Percentiles rank a stretch among this genome's conserved stretches.
Evolutionary conservation across 2,113 vertebrate genomes (phyloP).

Genomic region (Gopherus flavomarginatus): DNA sequence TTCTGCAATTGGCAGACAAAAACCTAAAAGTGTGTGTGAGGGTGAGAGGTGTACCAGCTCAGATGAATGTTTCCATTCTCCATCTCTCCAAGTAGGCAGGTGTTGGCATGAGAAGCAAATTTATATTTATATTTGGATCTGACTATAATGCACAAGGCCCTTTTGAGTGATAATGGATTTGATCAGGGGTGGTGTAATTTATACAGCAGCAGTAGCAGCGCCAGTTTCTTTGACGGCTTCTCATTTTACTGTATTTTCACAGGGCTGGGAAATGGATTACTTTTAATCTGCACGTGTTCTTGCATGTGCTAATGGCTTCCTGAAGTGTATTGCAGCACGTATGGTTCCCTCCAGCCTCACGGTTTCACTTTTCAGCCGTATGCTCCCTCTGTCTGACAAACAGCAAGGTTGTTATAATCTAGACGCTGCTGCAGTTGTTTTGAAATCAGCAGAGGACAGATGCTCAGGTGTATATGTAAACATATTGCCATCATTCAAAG

Average conservation of each 20-base stretch:
- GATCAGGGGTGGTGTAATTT: conserved; percentile 36
- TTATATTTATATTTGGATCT: conserved; percentile 55
- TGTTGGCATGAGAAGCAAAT: conserved; percentile 39
- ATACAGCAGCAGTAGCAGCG: conserved; percentile 18
- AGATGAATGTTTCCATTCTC: conserved; percentile 23
- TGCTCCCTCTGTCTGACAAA: not conserved
- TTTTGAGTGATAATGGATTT: conserved; percentile 40
- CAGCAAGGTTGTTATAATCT: not conserved
- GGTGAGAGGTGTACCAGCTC: conserved; percentile 18
- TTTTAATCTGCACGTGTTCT: conserved; percentile 41
- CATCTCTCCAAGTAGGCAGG: conserved; percentile 28
- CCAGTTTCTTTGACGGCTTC: conserved; percentile 38
- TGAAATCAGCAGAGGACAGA: not conserved
- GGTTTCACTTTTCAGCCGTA: not conserved
- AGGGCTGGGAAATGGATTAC: not conserved
- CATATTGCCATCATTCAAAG: not conserved
- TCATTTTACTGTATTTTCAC: not conserved
- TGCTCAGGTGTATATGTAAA: not conserved
- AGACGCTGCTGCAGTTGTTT: not conserved
- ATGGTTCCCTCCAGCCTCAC: not conserved
- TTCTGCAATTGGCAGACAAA: conserved; percentile 14
- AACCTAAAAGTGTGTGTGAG: not conserved
- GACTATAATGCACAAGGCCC: conserved; percentile 21
- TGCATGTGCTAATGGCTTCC: not conserved
- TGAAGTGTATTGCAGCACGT: fast-evolving